These are phyloP conservation scores for Natator depressus DNA, from an alignment of 2,113 vertebrate species.

Conservation along the genomic window DNA sequence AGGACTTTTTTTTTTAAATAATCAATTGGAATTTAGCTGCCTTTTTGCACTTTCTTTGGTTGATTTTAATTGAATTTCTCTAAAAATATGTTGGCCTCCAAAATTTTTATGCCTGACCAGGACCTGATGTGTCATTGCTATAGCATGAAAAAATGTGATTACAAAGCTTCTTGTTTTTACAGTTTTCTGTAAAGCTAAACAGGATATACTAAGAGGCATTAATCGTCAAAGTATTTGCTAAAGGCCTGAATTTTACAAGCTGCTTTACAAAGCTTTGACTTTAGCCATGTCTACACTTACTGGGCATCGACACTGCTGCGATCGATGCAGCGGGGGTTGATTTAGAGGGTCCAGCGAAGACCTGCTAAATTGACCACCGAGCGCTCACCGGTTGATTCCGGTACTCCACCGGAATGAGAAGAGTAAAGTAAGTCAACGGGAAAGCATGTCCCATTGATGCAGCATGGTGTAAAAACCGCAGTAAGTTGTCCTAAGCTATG, in stretches of 20 bases:
- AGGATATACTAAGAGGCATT: neutral
- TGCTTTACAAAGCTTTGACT: neutral
- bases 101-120: neutral
- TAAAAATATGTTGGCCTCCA: neutral
- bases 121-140: accelerated
- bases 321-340: too few species aligned
- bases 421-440: too few species aligned
- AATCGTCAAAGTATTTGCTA: neutral
- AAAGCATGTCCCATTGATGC: too few species aligned
- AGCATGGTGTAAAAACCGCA: too few species aligned
- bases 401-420: too few species aligned
- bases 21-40: neutral
- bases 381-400: too few species aligned
- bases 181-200: neutral
- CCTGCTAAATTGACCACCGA: too few species aligned
- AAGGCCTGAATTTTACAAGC: neutral
- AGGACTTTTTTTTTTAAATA: neutral
- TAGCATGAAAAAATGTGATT: neutral
- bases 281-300: too few species aligned
- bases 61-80: neutral
- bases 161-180: neutral
- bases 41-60: neutral
- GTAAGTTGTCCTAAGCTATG: too few species aligned
- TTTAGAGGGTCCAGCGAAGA: too few species aligned
- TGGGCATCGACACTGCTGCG: too few species aligned